Evolutionary conservation across 2,113 vertebrate species (phyloP), one percentile per base, ranked within the genome.

Genomic region (Limanda limanda): DNA sequence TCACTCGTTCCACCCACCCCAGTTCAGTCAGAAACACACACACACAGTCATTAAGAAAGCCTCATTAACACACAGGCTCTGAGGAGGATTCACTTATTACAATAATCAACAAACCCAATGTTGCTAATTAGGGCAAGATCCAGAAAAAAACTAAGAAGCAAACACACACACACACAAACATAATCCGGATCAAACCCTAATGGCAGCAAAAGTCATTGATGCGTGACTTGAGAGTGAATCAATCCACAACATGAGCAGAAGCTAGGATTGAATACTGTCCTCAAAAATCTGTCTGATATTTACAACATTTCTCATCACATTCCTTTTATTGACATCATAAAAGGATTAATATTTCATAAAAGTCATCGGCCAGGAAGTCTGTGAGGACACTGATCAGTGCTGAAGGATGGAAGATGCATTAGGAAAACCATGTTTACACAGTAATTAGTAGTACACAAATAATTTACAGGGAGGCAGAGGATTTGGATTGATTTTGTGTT

Each of bases 31-130:
- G 2, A 83, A 8, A 66, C 55, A 74, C 65, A 80, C 64, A 71
- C 45, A 64, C 25, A 68, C 60, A 60, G 24, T 70, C 54, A 79
- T n/a, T 70, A 57, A 84, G 42, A 81, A 25, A 85, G 67, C 65
- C 65, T 87, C 80, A 87, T 89, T 89, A 87, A 13, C 78, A 60
- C 57, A 60, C 58, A 73, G 56, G 45, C 88, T 81, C 59, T 37
- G 40, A 71, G 74, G 82, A 2, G 74, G 56, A 76, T 82, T 73
- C 5, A 52, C 37, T 78, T 59, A 87, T 77, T 74, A 79, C 25
- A 78, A 67, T 76, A 67, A 85, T 88, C 73, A 86, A 79, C 75
- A 65, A 75, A 76, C 52, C 45, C 15, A 79, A 81, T 60, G 68
- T 40, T 64, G 60, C 37, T 88, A 87, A 90, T 88, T 88, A 87